Base-by-base conservation (phyloP, 2,113 vertebrate genomes). In the Sinocyclocheilus anophthalmus region DNA sequence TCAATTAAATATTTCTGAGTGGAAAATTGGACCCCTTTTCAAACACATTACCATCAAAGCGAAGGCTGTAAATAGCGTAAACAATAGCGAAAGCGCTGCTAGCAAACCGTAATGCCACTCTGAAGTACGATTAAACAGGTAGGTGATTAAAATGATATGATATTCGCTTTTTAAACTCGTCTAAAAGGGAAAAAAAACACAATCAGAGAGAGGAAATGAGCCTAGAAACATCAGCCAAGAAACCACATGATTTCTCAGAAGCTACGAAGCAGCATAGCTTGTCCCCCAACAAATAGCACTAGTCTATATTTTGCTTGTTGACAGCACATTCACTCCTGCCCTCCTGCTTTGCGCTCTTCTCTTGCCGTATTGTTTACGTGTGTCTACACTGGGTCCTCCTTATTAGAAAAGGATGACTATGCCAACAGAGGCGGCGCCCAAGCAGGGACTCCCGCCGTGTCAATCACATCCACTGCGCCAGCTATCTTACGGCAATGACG, bases 311-410 rank as follows among this genome's bases (percentile, higher is more conserved):
- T 72, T 76, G 48, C 73, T 61, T 87, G 78, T 81, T 77, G 81
- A 81, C 53, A 69, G 76, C 65, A 57, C 84, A 50, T 30, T 88
- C 45, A 33, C 76, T 53, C 70, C 12, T 16, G 55, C 55, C 81
- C 79, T 48, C 80, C 76, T 9, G n/a, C 78, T 42, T 57, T 83
- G 14, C 65, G 9, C 55, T 83, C 69, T 76, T 59, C 22, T 80
- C 81, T 76, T 11, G 24, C 53, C 67, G 10, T 75, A 90, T 90
- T 84, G 87, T 76, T 86, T 83, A 72, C 85, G 86, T 90, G 90
- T 8, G 30, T 65, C 53, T 79, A 81, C 76, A 75, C 84, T 9
- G 42, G 55, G 42, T n/a, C 67, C 81, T 80, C 70, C 77, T 91
- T 81, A 81, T 92, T 91, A 90, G 72, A 61, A 76, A 16, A 81